Evolutionary conservation across 2,113 vertebrate genomes (phyloP).

Genomic region (Axis porcinus): DNA sequence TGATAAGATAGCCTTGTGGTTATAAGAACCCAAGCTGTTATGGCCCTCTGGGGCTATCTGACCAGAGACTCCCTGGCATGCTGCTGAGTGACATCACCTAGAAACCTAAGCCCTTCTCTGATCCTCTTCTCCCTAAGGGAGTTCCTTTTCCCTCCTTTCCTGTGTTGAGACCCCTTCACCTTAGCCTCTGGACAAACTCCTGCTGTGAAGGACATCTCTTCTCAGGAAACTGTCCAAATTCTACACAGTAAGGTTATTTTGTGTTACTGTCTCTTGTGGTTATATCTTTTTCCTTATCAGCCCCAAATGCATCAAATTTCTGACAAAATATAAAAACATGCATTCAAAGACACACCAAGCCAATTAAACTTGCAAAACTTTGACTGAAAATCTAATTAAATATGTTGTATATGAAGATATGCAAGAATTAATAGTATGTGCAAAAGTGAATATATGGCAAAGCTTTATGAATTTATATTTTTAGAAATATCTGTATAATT

Average conservation of each 20-base stretch:
- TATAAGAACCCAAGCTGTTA: not conserved
- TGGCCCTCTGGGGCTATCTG: not conserved
- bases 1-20: not conserved
- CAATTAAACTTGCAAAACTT: constrained; percentile 11
- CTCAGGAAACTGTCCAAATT: not conserved
- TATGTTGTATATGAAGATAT: not conserved
- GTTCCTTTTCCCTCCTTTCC: not conserved
- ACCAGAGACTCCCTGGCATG: not conserved
- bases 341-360: not conserved
- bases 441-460: not conserved
- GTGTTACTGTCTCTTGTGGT: not conserved
- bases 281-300: not conserved
- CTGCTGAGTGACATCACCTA: not conserved
- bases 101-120: not conserved
- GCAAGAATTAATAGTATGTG: not conserved
- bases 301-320: not conserved
- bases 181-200: not conserved
- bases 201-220: not conserved
- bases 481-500: not conserved
- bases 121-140: not conserved
- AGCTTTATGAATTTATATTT: not conserved
- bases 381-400: not conserved
- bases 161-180: not conserved
- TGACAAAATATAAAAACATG: not conserved
- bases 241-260: not conserved